These are phyloP conservation scores for Rhombomys opimus DNA, from an alignment of 2,113 vertebrate genomes.

Conservation along the genomic window DNA sequence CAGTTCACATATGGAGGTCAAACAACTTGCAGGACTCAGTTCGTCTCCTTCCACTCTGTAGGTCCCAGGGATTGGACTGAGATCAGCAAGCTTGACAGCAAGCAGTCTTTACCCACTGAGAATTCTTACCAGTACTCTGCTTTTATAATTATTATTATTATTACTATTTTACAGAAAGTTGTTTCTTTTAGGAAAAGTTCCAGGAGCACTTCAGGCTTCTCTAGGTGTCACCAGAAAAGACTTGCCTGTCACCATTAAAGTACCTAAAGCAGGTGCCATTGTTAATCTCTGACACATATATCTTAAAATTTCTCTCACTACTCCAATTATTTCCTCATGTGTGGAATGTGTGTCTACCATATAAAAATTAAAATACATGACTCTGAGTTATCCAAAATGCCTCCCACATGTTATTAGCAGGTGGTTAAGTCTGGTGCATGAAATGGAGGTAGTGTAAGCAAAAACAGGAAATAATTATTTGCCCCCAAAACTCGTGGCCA, in stretches of 20 bases:
- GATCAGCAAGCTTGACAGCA: neutral
- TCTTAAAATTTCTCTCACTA: constrained; percentile 64
- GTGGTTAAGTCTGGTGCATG: constrained; percentile 31
- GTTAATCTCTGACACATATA: constrained; percentile 64
- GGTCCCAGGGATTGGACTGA: neutral
- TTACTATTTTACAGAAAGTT: neutral
- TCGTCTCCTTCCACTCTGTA: neutral
- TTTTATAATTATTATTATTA: too few relatives aligned
- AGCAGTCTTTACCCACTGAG: neutral
- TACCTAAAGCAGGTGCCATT: constrained; percentile 65
- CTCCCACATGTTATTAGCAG: constrained; percentile 49
- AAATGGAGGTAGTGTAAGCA: neutral
- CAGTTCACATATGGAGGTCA: neutral
- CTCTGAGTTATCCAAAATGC: constrained; percentile 68
- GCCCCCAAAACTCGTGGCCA: neutral
- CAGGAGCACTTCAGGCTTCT: constrained; percentile 46
- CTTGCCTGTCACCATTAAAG: constrained; percentile 45
- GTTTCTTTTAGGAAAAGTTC: constrained; percentile 59
- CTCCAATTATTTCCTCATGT: constrained; percentile 67
- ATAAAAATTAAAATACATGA: constrained; percentile 63
- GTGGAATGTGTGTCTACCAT: constrained; percentile 66
- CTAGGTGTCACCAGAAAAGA: neutral
- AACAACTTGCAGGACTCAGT: too few relatives aligned
- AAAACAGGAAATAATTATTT: neutral
- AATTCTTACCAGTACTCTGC: neutral